phyloP scores from a whole-genome alignment of 2,797 vertebrate genomes.

The Gallinago solitaria region DNA sequence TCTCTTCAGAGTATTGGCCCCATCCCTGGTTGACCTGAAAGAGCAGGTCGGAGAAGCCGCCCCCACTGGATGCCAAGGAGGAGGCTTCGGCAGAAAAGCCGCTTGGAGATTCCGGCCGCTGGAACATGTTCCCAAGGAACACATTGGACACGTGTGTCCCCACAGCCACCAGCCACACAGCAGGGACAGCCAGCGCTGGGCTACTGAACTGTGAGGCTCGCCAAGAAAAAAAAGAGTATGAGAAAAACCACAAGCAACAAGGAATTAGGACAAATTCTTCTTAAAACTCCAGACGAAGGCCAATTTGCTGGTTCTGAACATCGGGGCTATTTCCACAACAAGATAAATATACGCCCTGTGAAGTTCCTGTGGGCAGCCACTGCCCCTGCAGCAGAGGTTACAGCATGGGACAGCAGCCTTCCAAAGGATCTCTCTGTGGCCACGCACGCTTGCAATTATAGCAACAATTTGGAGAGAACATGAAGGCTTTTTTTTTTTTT shows the following conservation, averaged over 20 bases:
- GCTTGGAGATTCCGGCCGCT: not conserved
- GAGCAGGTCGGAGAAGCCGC: not conserved
- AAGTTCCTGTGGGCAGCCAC: not conserved
- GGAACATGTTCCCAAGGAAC: not conserved
- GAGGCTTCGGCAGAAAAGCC: not conserved
- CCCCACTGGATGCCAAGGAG: not conserved
- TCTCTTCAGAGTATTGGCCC: not conserved
- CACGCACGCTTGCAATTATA: not conserved
- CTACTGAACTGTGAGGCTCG: not conserved
- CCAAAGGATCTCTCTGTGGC: not conserved
- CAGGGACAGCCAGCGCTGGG: not conserved
- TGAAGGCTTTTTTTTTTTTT: not conserved
- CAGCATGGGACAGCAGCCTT: not conserved
- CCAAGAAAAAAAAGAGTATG: not conserved
- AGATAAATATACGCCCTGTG: not conserved
- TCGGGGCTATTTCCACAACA: not conserved
- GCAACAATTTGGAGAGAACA: not conserved
- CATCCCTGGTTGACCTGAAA: not conserved
- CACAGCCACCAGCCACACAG: not conserved
- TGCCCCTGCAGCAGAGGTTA: not conserved
- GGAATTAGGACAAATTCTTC: not conserved
- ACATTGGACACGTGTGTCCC: rapidly evolving
- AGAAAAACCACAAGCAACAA: not conserved
- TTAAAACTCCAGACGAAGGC: not conserved
- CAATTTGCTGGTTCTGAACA: not conserved